phyloP scores from a whole-genome alignment of 2,113 vertebrate genomes.

The Pogonocichla stellata region DNA sequence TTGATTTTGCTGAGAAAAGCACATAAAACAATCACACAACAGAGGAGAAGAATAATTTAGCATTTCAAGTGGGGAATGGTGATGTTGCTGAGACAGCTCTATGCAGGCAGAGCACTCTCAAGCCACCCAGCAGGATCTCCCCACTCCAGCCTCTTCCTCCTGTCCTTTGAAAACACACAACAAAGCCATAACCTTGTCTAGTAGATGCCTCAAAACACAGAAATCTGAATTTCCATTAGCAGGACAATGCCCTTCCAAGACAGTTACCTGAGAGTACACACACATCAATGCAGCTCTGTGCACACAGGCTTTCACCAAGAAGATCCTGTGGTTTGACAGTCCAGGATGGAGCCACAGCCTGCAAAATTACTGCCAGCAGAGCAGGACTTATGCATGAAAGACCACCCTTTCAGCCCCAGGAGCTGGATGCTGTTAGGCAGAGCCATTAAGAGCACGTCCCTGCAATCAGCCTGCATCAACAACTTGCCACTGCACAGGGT shows the following conservation, averaged over 20 bases:
- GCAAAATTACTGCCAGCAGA: background rate
- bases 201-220: background rate
- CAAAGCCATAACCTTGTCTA: background rate
- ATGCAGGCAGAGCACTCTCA: background rate
- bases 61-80: background rate
- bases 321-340: rapidly evolving
- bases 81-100: conserved; percentile 57
- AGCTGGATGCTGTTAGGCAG: background rate
- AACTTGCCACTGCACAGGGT: background rate
- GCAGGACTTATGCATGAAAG: background rate
- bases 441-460: background rate
- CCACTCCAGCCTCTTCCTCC: background rate
- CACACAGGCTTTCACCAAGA: background rate
- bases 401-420: background rate
- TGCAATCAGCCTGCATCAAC: background rate
- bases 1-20: conserved; percentile 68
- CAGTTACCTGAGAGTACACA: background rate
- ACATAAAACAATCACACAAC: conserved; percentile 27
- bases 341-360: background rate
- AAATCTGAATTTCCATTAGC: background rate
- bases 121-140: background rate
- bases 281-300: rapidly evolving
- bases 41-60: conserved; percentile 46
- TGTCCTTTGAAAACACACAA: background rate
- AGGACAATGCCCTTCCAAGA: background rate